A percentile compares a stretch with the other conserved stretches of the same genome.
phyloP scores from a whole-genome alignment of 2,888 invertebrate genomes.

The Diachrysia chrysitis region DNA sequence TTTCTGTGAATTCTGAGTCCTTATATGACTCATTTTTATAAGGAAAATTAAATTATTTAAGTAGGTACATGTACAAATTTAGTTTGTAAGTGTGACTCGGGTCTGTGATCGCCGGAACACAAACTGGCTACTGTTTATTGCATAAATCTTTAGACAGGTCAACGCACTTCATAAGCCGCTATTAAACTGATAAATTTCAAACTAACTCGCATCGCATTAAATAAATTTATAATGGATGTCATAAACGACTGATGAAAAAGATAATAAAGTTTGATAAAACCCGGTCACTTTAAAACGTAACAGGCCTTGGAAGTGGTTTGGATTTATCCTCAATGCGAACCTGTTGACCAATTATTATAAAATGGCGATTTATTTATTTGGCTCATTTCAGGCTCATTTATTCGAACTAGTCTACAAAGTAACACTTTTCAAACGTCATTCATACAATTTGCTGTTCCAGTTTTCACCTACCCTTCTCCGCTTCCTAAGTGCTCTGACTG shows the following conservation, averaged over 20 bases:
- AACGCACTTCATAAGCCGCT: constrained; percentile 8
- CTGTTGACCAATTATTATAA: background rate
- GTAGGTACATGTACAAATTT: background rate
- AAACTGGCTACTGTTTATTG: background rate
- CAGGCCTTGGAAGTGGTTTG: background rate
- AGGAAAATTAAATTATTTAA: constrained; percentile 20
- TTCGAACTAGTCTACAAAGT: no score
- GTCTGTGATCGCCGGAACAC: background rate
- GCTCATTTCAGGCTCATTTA: no score
- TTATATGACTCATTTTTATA: constrained; percentile 22
- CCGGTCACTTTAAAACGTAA: background rate
- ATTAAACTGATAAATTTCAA: constrained; percentile 14
- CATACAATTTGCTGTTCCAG: no score
- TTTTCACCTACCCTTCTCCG: no score
- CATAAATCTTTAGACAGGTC: constrained; percentile 6
- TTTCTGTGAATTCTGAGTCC: constrained; percentile 24
- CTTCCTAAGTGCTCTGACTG: no score
- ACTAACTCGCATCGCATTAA: background rate
- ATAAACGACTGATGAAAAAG: background rate
- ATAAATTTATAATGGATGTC: background rate
- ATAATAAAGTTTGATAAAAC: background rate
- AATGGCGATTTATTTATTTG: no score
- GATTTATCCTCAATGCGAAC: background rate
- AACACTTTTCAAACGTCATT: no score
- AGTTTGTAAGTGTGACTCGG: background rate